Conservation (phyloP, 2,113 vertebrate genomes). For the Myiozetetes cayanensis region DNA sequence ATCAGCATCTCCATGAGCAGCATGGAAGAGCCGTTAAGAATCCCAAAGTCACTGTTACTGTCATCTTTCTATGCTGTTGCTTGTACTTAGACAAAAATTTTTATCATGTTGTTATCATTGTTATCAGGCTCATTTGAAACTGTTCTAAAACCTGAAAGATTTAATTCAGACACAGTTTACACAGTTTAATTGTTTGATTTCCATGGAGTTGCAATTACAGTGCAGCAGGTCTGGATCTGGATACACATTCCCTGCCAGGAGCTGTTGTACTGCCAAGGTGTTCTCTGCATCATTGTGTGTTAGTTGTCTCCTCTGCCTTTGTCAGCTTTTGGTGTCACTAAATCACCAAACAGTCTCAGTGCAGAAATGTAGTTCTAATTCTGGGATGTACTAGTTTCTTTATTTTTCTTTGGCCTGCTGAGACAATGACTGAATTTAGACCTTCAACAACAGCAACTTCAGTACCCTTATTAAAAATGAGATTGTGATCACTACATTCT, state of each 20-base stretch:
- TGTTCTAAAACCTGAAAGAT: neutral
- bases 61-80: neutral
- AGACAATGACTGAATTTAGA: neutral
- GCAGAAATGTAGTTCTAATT: neutral
- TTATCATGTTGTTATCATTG: neutral
- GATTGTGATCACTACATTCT: neutral
- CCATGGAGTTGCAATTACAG: neutral
- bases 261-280: neutral
- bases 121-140: neutral
- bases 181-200: neutral
- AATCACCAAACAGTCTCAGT: neutral
- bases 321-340: neutral
- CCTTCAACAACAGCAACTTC: neutral
- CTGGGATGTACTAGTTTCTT: neutral
- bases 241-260: neutral
- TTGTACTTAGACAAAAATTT: neutral
- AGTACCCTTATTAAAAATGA: neutral
- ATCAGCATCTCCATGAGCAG: neutral
- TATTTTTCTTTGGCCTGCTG: constrained; percentile 9
- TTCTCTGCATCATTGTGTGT: neutral
- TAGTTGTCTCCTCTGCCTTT: neutral
- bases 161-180: neutral
- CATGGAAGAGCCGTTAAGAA: neutral
- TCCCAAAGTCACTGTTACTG: neutral
- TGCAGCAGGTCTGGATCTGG: neutral